Evolutionary conservation across 2,113 vertebrate species (phyloP).

Genomic region (Salvator merianae): DNA sequence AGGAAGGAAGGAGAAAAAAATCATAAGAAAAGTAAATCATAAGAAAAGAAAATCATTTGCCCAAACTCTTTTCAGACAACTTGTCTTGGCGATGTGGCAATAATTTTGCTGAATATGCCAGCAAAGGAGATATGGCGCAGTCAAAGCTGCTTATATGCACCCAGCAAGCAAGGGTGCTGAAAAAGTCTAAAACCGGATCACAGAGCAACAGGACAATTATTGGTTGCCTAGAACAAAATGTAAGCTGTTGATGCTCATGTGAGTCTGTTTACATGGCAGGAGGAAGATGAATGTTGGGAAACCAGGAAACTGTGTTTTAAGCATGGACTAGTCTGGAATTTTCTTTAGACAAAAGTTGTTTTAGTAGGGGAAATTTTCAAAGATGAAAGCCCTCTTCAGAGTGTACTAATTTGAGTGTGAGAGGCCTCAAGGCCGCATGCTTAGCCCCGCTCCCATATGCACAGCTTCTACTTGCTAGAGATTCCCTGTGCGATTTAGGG

Average conservation of each 20-base stretch:
- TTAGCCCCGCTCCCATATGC: no score
- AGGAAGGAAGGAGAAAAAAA: no score
- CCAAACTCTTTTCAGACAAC: constrained; percentile 47
- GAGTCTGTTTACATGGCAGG: not conserved
- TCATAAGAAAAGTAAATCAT: no score
- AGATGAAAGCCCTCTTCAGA: not conserved
- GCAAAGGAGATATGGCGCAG: constrained; percentile 29
- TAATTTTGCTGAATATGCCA: not conserved
- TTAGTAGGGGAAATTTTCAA: not conserved
- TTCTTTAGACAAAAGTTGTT: not conserved
- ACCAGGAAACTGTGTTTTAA: not conserved
- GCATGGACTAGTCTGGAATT: not conserved
- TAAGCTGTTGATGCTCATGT: not conserved
- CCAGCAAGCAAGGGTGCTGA: constrained; percentile 30
- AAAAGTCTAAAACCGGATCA: constrained; percentile 28
- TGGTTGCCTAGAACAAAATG: constrained; percentile 28
- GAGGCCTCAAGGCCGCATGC: no score
- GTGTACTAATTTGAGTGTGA: no score
- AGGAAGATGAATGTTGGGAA: not conserved
- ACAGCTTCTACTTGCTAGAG: no score
- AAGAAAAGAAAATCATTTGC: constrained; percentile 18
- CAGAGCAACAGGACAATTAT: constrained; percentile 15
- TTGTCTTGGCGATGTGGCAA: constrained; percentile 30
- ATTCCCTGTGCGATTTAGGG: no score
- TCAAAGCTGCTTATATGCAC: constrained; percentile 41